These are phyloP conservation scores for Amazonetta brasiliensis DNA, from an alignment of 2,797 vertebrate species.

Conservation along the genomic window DNA sequence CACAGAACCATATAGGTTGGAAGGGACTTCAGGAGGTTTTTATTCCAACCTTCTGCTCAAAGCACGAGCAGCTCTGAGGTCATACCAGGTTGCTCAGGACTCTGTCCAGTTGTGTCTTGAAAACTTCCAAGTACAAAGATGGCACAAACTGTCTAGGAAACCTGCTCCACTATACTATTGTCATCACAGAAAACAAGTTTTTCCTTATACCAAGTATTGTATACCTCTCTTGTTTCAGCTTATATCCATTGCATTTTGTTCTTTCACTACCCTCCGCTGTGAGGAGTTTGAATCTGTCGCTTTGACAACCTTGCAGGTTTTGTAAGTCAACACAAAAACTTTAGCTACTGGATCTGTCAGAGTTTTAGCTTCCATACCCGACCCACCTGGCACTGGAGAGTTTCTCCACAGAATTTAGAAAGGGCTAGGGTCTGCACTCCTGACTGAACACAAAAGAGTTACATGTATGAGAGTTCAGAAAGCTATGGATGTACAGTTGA, in stretches of 20 bases:
- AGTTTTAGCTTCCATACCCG: neutral
- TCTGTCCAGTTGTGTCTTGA: neutral
- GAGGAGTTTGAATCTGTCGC: neutral
- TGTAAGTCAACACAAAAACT: neutral
- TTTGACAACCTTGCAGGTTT: neutral
- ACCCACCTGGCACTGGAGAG: neutral
- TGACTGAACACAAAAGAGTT: neutral
- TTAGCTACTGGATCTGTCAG: neutral
- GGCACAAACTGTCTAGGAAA: neutral
- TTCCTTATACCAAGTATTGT: neutral
- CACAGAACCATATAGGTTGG: neutral
- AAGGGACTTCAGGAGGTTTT: neutral
- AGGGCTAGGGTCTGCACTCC: neutral
- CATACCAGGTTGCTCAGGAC: neutral
- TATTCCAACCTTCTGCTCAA: neutral
- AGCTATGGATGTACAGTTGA: rapidly evolving
- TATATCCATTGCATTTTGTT: neutral
- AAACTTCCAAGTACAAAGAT: neutral
- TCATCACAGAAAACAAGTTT: neutral
- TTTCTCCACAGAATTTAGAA: neutral
- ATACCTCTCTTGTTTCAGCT: neutral
- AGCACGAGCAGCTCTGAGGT: neutral
- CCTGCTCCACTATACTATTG: neutral
- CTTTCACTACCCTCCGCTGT: neutral
- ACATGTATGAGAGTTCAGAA: neutral